Percentiles rank a stretch among this genome's conserved stretches.
Conservation (phyloP, 2,888 invertebrate genomes). For the Crocallis elinguaria region DNA sequence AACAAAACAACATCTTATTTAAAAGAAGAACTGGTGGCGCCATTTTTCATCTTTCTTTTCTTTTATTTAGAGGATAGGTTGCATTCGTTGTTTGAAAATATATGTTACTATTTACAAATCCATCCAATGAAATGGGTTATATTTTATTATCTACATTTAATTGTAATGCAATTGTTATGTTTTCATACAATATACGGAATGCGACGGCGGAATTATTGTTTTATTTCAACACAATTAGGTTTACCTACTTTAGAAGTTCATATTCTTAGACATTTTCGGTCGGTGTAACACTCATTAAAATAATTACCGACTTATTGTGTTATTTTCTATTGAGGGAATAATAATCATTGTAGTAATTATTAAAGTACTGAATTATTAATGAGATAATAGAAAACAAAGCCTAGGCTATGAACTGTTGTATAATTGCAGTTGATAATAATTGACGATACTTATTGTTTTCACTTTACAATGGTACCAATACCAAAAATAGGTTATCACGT, state of each 20-base stretch:
- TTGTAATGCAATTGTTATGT: constrained; percentile 49
- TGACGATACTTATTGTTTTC: constrained; percentile 2
- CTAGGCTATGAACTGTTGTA: constrained; percentile 8
- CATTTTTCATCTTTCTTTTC: constrained; percentile 62
- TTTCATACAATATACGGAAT: constrained; percentile 82
- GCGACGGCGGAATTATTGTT: constrained; percentile 77
- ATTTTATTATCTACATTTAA: constrained; percentile 25
- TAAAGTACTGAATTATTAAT: constrained; percentile 34
- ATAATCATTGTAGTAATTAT: constrained; percentile 37
- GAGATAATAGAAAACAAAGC: constrained; percentile 41
- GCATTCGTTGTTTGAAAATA: constrained; percentile 78
- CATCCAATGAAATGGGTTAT: not conserved
- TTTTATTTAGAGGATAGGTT: constrained; percentile 76
- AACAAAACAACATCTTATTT: constrained; percentile 61
- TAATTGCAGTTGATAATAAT: too few species aligned
- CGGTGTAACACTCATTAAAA: constrained; percentile 3
- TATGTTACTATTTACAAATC: constrained; percentile 30
- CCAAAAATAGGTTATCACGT: too few species aligned
- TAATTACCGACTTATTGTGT: constrained; percentile 4
- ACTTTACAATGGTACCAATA: not conserved
- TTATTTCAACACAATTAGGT: constrained; percentile 59
- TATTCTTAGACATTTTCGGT: too few species aligned
- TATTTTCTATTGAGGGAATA: constrained; percentile 9
- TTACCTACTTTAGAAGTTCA: too few species aligned
- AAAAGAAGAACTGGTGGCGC: constrained; percentile 65